Evolutionary conservation across 2,113 vertebrate species (phyloP), one percentile per base, ranked within the genome.

Genomic region (Prunella fulvescens): DNA sequence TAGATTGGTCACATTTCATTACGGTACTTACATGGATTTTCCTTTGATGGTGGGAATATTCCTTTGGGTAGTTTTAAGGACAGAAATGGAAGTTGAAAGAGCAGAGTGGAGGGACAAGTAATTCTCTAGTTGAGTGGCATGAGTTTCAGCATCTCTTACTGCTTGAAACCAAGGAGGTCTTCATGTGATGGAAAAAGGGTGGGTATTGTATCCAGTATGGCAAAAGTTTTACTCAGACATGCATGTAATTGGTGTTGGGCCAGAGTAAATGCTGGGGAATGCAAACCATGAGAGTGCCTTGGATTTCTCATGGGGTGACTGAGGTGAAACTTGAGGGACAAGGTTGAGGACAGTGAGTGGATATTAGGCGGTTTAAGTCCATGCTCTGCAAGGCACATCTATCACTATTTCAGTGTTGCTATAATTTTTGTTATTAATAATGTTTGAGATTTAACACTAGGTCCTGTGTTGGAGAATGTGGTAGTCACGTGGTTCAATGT

Each of bases 1-100:
- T 65, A 73, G 81, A 89, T 92, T 94, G 89, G 87, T 92, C 77
- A 57, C 7, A 1, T 95, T 95, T 94, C 84, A 47, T 81, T 87
- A 89, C 0, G 0, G 73, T 84, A 39, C 73, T 87, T 92, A 84
- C 7, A 57, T 72, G 84, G 73, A 61, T 95, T 85, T 95, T 61
- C 73, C 66, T 94, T 86, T 91, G 81, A 76, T 86, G 73, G 31
- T 72, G 45, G 26, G 57, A 81, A 44, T 69, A 79, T 87, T 95
- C 84, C 81, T 95, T 79, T 81, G 84, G 66, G 70, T 77, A 85
- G 23, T 79, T 53, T 65, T 58, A 82, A 56, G 84, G 77, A 62
- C 53, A 92, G 70, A 94, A 94, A 61, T 1, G 0, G n/a, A 45
- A 65, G 84, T 50, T 90, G 67, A 91, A 92, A 72, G 65, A 74